Evolutionary conservation across 1,140 invertebrate genomes (phyloP), one percentile per base, ranked within the genome.

Genomic region (Lamellibrachia luymesi): DNA sequence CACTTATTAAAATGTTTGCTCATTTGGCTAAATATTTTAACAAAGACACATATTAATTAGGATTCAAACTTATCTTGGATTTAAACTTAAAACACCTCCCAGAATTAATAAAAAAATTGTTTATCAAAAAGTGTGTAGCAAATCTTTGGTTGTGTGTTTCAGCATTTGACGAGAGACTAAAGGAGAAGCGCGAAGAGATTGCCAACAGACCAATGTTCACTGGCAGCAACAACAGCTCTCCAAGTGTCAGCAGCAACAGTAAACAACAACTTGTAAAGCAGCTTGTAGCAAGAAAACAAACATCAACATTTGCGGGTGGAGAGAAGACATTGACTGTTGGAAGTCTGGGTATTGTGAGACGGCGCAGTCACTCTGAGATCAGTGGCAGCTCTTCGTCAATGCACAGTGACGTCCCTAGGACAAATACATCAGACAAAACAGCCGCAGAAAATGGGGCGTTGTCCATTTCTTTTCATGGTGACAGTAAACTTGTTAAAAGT

Each of bases 131-230:
- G 27, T 91, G 90, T 91, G 13, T 50, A 50, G 8, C 27, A 50
- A 22, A 51, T 38, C 38, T 22, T 13, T 91, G 22, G 38, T 50
- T 91, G 6, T 90, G 17, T 80, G 93, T 93, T 94, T n/a, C 94
- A 95, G 95, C 94, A 22, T 95, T 94, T 94, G 95, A 95, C 92
- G 95, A 95, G 80, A 95, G 95, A 94, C 95, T 95, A 93, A 93
- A 94, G 94, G 93, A 95, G 93, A 95, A 94, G 93, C 95, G 95
- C 91, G 95, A 94, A 93, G 93, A 94, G 25, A 95, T 95, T 93
- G 94, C 94, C 22, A 93, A 91, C 22, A 92, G 94, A 90, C 94
- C 95, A 25, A 89, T 95, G 7, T 95, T 95, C 64, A 80, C 8
- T 80, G 5, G 17, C 13, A 22, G 64, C 64, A 17, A 22, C 64